Conservation (phyloP, 1,140 invertebrate species). For the Sogatella furcifera region DNA sequence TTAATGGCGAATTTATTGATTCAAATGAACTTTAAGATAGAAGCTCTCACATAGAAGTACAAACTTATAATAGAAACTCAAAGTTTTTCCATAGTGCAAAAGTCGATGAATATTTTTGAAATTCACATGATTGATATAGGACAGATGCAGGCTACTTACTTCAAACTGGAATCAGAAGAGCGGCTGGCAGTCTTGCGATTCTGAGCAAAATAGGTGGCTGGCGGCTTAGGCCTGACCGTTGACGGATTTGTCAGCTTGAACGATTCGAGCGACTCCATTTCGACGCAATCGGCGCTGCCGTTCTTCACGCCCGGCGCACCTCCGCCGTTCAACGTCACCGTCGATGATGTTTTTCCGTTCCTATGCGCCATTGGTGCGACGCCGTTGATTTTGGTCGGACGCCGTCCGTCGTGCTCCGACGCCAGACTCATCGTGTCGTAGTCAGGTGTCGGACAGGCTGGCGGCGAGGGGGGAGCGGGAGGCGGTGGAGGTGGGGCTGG, state of each 20-base stretch:
- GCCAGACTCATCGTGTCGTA: slow-evolving; percentile 38
- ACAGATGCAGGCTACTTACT: not conserved
- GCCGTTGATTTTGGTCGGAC: slow-evolving; percentile 4
- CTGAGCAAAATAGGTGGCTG: slow-evolving; percentile 50
- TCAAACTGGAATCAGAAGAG: slow-evolving; percentile 8
- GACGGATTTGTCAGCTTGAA: slow-evolving; percentile 50
- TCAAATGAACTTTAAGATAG: too few species aligned
- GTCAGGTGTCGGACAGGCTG: slow-evolving; percentile 48
- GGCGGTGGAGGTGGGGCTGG: slow-evolving; percentile 14
- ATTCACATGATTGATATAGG: too few species aligned
- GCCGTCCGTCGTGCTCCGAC: slow-evolving; percentile 7
- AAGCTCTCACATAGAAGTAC: too few species aligned
- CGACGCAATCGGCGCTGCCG: slow-evolving; percentile 37
- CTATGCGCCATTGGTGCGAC: not conserved
- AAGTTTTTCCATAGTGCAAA: too few species aligned
- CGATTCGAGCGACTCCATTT: slow-evolving; percentile 60
- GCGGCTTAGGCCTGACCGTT: slow-evolving; percentile 46
- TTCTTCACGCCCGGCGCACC: slow-evolving; percentile 11
- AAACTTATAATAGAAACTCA: too few species aligned
- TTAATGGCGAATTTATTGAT: too few species aligned
- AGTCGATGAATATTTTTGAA: too few species aligned
- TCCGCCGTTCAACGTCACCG: slow-evolving; percentile 18
- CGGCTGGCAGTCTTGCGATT: slow-evolving; percentile 22
- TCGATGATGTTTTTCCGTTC: slow-evolving; percentile 24
- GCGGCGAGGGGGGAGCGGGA: slow-evolving; percentile 30